A percentile compares a stretch with the other conserved stretches of the same genome.
Conservation (phyloP, 2,797 vertebrate species). For the Danio jaintianensis region DNA sequence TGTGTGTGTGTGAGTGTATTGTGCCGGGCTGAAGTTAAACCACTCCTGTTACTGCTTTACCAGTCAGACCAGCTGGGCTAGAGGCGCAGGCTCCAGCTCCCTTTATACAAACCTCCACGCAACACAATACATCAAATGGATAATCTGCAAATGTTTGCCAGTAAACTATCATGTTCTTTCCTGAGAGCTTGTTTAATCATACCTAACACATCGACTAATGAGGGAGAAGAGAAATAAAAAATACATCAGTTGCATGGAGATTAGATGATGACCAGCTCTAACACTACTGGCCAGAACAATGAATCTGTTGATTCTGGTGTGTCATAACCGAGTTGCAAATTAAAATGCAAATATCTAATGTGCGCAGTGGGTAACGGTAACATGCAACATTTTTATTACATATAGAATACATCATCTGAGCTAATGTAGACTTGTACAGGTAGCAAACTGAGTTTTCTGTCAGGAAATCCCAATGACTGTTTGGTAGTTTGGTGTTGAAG, state of each 20-base stretch:
- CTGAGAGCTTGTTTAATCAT: conserved; percentile 19
- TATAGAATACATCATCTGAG: not conserved
- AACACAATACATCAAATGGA: conserved; percentile 51
- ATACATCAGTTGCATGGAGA: not conserved
- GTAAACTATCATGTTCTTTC: conserved; percentile 49
- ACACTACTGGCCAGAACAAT: conserved; percentile 50
- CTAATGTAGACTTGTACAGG: not conserved
- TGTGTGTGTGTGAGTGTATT: conserved; percentile 55
- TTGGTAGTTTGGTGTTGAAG: not conserved
- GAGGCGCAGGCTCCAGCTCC: conserved; percentile 71
- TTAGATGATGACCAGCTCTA: conserved; percentile 4
- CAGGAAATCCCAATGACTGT: not conserved
- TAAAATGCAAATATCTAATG: conserved; percentile 66
- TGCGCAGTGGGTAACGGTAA: conserved; percentile 52
- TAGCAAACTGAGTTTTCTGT: not conserved
- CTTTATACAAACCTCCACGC: conserved; percentile 55
- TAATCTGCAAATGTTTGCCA: conserved; percentile 42
- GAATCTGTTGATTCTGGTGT: conserved; percentile 65
- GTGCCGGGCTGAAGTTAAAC: conserved; percentile 59
- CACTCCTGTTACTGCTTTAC: conserved; percentile 73
- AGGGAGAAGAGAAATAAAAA: not conserved
- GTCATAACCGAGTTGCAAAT: conserved; percentile 71
- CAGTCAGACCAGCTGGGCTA: conserved; percentile 78
- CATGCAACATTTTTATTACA: conserved; percentile 10
- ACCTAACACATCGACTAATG: not conserved